These are phyloP conservation scores for Vanessa tameamea DNA, from an alignment of 1,140 invertebrate species.

Conservation along the genomic window DNA sequence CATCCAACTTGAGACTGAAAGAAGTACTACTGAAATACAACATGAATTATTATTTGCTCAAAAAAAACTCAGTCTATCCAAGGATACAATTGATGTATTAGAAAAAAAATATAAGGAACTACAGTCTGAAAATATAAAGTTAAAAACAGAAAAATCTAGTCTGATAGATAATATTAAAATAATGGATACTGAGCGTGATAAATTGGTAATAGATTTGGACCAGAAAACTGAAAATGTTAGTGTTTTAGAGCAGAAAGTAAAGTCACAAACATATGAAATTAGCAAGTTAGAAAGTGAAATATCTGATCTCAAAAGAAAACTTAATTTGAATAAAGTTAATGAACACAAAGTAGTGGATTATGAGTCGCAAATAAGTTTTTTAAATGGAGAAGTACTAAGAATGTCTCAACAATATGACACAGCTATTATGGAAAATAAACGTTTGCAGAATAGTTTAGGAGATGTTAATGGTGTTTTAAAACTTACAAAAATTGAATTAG, in stretches of 20 bases:
- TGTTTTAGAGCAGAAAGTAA: conserved; percentile 81
- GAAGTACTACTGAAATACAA: conserved; percentile 81
- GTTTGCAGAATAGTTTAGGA: conserved; percentile 84
- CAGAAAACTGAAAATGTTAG: conserved; percentile 82
- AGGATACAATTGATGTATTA: conserved; percentile 78
- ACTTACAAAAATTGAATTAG: conserved; percentile 82
- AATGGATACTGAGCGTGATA: conserved; percentile 83
- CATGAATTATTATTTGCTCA: conserved; percentile 80
- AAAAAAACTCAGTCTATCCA: conserved; percentile 79
- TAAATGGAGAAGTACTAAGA: conserved; percentile 76
- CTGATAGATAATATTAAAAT: conserved; percentile 80
- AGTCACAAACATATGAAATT: conserved; percentile 75
- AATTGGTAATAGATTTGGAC: conserved; percentile 82
- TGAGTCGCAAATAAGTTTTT: conserved; percentile 80
- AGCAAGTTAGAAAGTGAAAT: conserved; percentile 72
- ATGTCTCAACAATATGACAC: conserved; percentile 79
- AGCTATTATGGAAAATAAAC: conserved; percentile 82
- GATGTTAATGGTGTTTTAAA: conserved; percentile 70
- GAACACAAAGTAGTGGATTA: conserved; percentile 81
- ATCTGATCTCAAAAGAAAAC: conserved; percentile 67
- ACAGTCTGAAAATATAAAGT: conserved; percentile 80
- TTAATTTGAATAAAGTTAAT: conserved; percentile 71
- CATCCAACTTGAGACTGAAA: conserved; percentile 83
- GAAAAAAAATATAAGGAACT: conserved; percentile 81
- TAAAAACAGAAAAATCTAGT: conserved; percentile 82